Percentiles rank a stretch among this genome's conserved stretches.
Conservation (phyloP, 2,888 invertebrate species). For the Conus canariensis region DNA sequence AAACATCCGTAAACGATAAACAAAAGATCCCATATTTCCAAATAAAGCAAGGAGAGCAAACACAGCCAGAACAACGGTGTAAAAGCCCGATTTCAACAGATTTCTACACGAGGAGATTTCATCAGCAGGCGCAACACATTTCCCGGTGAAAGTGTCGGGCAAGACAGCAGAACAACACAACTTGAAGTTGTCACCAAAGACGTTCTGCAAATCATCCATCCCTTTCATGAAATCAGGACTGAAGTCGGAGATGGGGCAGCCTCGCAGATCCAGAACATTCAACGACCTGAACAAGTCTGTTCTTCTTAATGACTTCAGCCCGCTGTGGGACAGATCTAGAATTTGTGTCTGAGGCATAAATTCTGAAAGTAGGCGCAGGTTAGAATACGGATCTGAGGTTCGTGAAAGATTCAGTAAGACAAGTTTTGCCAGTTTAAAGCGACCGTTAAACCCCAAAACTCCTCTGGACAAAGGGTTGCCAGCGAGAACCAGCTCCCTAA, state of each 20-base stretch:
- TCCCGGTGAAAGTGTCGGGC: background rate
- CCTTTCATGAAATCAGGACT: background rate
- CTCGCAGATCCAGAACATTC: background rate
- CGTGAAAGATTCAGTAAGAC: background rate
- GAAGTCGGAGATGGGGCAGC: background rate
- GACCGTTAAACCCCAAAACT: background rate
- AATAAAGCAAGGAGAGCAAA: background rate
- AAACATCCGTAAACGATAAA: background rate
- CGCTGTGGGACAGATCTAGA: background rate
- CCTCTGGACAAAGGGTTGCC: background rate
- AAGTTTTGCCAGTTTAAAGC: background rate
- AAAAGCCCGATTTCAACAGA: background rate
- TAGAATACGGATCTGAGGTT: background rate
- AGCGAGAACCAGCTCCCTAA: background rate
- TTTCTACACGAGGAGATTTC: background rate
- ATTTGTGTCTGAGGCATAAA: background rate
- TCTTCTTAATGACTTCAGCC: background rate
- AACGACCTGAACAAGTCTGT: background rate
- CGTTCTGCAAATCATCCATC: background rate
- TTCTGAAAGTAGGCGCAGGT: background rate
- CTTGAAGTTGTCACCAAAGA: background rate
- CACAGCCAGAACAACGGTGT: background rate
- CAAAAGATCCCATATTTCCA: background rate
- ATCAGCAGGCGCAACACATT: background rate
- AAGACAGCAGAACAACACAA: conserved; percentile 6